A percentile compares a stretch with the other conserved stretches of the same genome.
Evolutionary conservation across 1,140 invertebrate species (phyloP).

Genomic region (Leptonema lineaticorne): DNA sequence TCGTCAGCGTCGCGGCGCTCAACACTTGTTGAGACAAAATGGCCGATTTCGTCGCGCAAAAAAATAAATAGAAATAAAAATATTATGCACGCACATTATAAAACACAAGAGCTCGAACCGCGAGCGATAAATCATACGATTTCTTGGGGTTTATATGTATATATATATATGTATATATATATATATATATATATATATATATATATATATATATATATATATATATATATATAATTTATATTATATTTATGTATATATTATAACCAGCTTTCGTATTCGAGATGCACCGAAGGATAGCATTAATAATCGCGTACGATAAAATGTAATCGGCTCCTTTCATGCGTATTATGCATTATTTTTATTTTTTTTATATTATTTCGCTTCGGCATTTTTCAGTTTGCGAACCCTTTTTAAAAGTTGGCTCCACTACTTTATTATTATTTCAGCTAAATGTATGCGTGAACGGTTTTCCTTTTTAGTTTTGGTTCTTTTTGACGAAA

Average conservation of each 20-base stretch:
- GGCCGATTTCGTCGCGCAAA: neutral
- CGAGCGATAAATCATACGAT: too few relatives aligned
- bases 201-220: neutral
- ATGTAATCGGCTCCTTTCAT: conserved; percentile 11
- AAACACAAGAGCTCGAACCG: too few relatives aligned
- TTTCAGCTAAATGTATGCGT: too few relatives aligned
- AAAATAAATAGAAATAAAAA: too few relatives aligned
- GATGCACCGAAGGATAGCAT: conserved; percentile 17
- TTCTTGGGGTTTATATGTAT: too few relatives aligned
- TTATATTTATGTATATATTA: neutral
- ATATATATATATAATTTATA: neutral
- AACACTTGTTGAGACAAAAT: conserved; percentile 11
- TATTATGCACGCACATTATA: too few relatives aligned
- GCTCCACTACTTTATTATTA: too few relatives aligned
- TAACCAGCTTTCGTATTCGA: neutral
- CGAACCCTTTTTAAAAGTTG: neutral
- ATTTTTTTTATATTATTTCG: neutral
- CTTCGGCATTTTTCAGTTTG: neutral
- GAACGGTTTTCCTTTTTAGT: too few relatives aligned
- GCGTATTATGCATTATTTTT: neutral
- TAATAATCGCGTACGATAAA: conserved; percentile 15
- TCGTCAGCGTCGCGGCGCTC: neutral
- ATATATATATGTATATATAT: too few relatives aligned
- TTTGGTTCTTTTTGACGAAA: neutral
- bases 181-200: neutral